Conservation (phyloP, 2,888 invertebrate genomes). For the Eristalis arbustorum region DNA sequence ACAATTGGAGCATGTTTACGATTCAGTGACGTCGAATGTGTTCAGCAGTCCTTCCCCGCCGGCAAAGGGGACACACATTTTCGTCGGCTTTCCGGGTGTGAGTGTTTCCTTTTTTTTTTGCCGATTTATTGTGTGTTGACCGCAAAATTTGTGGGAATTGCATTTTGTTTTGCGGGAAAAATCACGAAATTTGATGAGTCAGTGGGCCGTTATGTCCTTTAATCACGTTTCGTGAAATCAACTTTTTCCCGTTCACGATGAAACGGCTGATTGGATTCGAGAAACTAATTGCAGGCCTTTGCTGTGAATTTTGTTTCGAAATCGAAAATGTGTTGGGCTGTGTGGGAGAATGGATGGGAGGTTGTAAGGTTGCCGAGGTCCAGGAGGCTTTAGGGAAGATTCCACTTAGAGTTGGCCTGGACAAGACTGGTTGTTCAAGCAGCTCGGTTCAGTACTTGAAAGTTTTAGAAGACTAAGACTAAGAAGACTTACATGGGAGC, state of each 20-base stretch:
- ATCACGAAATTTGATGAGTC: not conserved
- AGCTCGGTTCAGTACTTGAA: no score
- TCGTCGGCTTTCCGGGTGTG: not conserved
- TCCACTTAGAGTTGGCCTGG: no score
- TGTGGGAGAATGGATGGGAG: no score
- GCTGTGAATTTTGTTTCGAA: no score
- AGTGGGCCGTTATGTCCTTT: not conserved
- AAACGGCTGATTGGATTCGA: not conserved
- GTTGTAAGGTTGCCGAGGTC: no score
- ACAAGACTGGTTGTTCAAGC: no score
- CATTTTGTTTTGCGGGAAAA: conserved; percentile 3
- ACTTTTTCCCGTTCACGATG: not conserved
- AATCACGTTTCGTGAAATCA: not conserved
- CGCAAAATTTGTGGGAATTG: conserved; percentile 16
- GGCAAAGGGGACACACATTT: not conserved
- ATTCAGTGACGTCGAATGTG: conserved; percentile 23
- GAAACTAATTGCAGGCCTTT: no score
- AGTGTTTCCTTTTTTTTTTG: not conserved
- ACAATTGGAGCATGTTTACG: conserved; percentile 63
- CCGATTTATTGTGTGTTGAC: conserved; percentile 31
- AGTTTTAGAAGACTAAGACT: no score
- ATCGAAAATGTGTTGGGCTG: no score
- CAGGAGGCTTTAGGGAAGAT: no score
- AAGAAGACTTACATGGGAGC: no score
- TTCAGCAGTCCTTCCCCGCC: not conserved